These are phyloP conservation scores for Sparus aurata DNA, from an alignment of 2,797 vertebrate genomes.

Conservation along the genomic window DNA sequence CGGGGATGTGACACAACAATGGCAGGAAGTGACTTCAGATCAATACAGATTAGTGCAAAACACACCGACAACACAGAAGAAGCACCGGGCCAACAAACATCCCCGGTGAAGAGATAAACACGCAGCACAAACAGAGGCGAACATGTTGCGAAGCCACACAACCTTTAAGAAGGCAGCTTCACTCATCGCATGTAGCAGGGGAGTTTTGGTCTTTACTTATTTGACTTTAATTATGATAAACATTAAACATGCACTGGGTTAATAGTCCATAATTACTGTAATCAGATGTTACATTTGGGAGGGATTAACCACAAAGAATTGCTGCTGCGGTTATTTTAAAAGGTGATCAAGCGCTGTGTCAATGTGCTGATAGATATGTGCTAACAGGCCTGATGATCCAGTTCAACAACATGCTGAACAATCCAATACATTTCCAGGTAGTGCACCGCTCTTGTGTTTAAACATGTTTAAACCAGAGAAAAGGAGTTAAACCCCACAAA, in stretches of 20 bases:
- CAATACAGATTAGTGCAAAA: slow-evolving; percentile 76
- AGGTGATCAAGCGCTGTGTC: neutral
- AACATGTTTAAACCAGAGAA: neutral
- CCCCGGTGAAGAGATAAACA: slow-evolving; percentile 75
- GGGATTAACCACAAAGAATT: slow-evolving; percentile 20
- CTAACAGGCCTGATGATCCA: neutral
- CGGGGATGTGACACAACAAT: slow-evolving; percentile 85
- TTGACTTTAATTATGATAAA: slow-evolving; percentile 10
- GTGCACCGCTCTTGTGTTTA: neutral
- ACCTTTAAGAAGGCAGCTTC: neutral
- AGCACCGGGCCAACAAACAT: slow-evolving; percentile 71
- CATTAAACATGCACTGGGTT: neutral
- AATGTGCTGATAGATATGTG: slow-evolving; percentile 18
- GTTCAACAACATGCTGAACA: neutral
- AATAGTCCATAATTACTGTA: slow-evolving; percentile 16
- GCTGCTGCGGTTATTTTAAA: slow-evolving; percentile 16
- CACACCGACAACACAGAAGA: slow-evolving; percentile 63
- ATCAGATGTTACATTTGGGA: slow-evolving; percentile 25
- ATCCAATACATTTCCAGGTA: neutral
- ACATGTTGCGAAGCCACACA: neutral
- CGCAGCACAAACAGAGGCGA: slow-evolving; percentile 44
- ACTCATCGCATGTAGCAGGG: neutral
- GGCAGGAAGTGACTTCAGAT: slow-evolving; percentile 85
- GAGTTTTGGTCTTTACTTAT: neutral
- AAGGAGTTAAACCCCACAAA: neutral